Base-by-base conservation (phyloP, 2,888 invertebrate species). In the Icerya purchasi region DNA sequence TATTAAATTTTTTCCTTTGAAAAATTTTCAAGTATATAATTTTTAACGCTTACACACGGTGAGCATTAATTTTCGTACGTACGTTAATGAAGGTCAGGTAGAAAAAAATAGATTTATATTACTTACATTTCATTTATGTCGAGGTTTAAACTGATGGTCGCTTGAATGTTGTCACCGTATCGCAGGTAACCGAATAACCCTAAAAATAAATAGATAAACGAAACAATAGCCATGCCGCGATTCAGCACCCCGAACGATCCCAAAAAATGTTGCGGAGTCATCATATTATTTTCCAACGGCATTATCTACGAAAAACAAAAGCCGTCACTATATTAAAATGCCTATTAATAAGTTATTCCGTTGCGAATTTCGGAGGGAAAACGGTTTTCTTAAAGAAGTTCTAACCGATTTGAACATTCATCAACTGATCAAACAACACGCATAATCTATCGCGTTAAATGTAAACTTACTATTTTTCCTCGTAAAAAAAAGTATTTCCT, bases 231-330 rank as follows among this genome's bases (percentile, higher is more conserved):
- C 89, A 94, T 92, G 56, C 92, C 92, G 65, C 83, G 83, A 70
- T 90, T 91, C 23, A 96, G 76, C 14, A 92, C 90, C 50, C 94
- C 94, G 65, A 83, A 86, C 25, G 82, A 69, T 5, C 93, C 83
- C 19, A 78, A 73, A 74, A 96, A 88, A 63, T 87, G 78, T 61
- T 80, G 78, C 0, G 92, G 92, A 0, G 83, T 83, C 70, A 82
- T 81, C 93, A 96, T 94, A 64, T 84, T 83, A 69, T 94, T 94
- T 72, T 94, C 93, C 64, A 96, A 72, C 0, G 96, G 96, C 82
- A 96, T 86, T 10, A 94, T 79, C 82, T 83, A 64, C 20, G 69
- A 69, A 65, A 58, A 57, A 14, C n/a, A 53, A 56, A 24, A n/a
- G n/a, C n/a, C n/a, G 10, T 14, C 10, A 49, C 50, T 49, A 10